Evolutionary conservation across 2,888 invertebrate genomes (phyloP).

Genomic region (Lasioglossum morio): DNA sequence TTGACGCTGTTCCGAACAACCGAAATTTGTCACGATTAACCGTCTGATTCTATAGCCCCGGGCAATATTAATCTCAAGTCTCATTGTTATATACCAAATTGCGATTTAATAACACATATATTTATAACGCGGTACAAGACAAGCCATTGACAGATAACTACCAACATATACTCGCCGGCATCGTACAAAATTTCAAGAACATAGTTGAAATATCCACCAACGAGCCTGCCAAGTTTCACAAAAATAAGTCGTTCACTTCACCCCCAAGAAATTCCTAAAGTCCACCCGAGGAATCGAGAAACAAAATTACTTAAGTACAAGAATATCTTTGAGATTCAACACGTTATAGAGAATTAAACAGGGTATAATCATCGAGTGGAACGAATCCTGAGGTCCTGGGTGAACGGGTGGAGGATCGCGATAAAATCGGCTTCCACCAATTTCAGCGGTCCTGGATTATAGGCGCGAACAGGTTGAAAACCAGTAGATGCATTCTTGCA

Average conservation of each 20-base stretch:
- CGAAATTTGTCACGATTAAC: not conserved
- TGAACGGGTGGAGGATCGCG: not conserved
- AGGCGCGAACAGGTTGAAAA: not conserved
- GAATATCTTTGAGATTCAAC: not conserved
- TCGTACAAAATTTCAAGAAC: not conserved
- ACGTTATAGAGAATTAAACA: not conserved
- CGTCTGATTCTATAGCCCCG: not conserved
- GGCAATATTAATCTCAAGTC: not conserved
- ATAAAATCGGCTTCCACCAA: not conserved
- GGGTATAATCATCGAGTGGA: not conserved
- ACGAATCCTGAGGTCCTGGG: not conserved
- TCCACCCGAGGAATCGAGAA: not conserved
- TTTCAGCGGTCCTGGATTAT: not conserved
- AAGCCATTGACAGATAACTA: not conserved
- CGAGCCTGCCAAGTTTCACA: not conserved
- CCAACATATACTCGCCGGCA: not conserved
- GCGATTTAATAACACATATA: too few species aligned
- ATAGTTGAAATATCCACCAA: not conserved
- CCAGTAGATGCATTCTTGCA: slow-evolving; percentile 37
- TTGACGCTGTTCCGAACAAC: not conserved
- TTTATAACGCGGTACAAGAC: too few species aligned
- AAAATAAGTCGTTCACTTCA: not conserved
- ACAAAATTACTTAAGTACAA: not conserved
- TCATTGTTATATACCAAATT: not conserved
- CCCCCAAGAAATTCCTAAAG: not conserved